Evolutionary conservation across 2,888 invertebrate genomes (phyloP).

Genomic region (Melipona beecheii): DNA sequence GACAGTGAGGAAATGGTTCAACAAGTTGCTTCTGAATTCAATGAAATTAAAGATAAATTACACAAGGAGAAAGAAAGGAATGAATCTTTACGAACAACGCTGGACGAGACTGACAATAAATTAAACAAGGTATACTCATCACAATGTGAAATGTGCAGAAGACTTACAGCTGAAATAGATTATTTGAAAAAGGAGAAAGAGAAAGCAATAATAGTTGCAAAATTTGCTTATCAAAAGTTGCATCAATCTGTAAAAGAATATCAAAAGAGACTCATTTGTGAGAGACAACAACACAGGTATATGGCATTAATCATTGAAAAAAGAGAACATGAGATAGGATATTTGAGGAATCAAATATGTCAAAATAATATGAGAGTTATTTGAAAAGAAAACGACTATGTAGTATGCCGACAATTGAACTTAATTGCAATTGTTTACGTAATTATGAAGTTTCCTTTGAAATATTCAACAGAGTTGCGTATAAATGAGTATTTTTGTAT

Average conservation of each 20-base stretch:
- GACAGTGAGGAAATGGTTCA: conserved; percentile 73
- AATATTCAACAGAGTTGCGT: conserved; percentile 10
- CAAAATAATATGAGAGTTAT: conserved; percentile 27
- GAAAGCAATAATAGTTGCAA: conserved; percentile 69
- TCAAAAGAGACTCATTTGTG: conserved; percentile 57
- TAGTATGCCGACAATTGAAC: conserved; percentile 18
- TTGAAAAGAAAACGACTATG: conserved; percentile 2
- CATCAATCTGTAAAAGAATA: conserved; percentile 60
- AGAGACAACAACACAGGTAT: conserved; percentile 60
- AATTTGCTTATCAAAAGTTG: conserved; percentile 71
- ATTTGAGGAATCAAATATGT: conserved; percentile 65
- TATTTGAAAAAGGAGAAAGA: conserved; percentile 66
- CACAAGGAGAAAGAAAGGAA: conserved; percentile 66
- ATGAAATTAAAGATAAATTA: conserved; percentile 70
- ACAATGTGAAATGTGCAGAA: conserved; percentile 64
- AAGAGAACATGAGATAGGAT: conserved; percentile 66
- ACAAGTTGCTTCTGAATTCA: conserved; percentile 74
- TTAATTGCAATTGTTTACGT: conserved; percentile 17
- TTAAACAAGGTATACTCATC: conserved; percentile 41
- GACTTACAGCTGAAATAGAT: conserved; percentile 59
- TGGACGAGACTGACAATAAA: conserved; percentile 57
- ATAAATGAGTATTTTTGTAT: conserved; percentile 1
- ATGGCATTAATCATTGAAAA: conserved; percentile 54
- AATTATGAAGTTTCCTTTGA: background rate
- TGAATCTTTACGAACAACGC: conserved; percentile 59